Base-by-base conservation (phyloP, 2,888 invertebrate genomes). In the Balanococcus diminutus region DNA sequence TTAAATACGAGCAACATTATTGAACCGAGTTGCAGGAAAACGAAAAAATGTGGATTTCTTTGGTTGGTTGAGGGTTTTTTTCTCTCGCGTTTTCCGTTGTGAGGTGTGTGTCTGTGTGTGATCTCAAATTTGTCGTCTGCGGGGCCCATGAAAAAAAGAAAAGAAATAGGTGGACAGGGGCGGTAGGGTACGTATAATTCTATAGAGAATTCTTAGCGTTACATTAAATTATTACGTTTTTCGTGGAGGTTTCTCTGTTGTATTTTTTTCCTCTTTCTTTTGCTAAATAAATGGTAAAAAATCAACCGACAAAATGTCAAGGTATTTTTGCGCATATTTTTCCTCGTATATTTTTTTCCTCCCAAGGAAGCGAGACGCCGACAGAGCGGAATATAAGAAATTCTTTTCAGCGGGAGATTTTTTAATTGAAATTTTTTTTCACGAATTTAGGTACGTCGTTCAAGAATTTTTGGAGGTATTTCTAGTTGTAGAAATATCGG, bases 1-100 rank as follows among this genome's bases (percentile, higher is more conserved):
- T 75, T 75, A 75, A 75, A 75, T 75, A 75, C 75, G 75, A 32
- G 75, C 75, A 75, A 75, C 75, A 75, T 75, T 75, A 75, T 75
- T 75, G 75, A 75, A 32, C 75, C 32, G 75, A 32, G 75, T 75
- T 51, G 51, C 14, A 75, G 32, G 19, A 75, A 75, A 32, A 32
- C 75, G 75, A 32, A 75, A 75, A 75, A 32, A 75, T 32, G 75
- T 32, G 75, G 75, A 32, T 75, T 75, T 75, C 28, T 75, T 32
- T 32, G 31, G 75, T 32, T 75, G 9, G 28, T 67, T n/a, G 51
- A 46, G 46, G 5, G 61, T 28, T 67, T 67, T 67, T 67, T 67
- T 67, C 11, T 51, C 51, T 51, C 51, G 51, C 51, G 51, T 51
- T 51, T 19, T 19, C 5, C 19, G 6, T n/a, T 9, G 8, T 19